Percentiles rank a stretch among this genome's conserved stretches.
Conservation (phyloP, 1,140 invertebrate species). For the Penaeus indicus region DNA sequence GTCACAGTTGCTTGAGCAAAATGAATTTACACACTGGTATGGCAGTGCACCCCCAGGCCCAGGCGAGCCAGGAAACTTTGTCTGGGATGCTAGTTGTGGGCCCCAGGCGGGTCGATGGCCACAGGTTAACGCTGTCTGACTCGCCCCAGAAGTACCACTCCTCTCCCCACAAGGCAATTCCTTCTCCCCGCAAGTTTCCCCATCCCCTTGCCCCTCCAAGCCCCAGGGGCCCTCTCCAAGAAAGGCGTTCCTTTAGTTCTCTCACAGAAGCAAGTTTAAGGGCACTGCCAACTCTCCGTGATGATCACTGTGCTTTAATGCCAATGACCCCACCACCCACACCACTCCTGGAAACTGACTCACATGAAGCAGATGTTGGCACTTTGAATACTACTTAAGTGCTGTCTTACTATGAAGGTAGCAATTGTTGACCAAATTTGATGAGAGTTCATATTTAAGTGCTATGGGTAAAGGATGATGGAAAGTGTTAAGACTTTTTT, state of each 20-base stretch:
- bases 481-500: too few relatives aligned
- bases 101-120: too few relatives aligned
- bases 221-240: not conserved
- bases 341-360: conserved; percentile 35
- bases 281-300: conserved; percentile 1
- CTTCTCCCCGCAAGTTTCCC: conserved; percentile 35
- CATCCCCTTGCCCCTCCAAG: conserved; percentile 22
- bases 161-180: not conserved
- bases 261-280: not conserved
- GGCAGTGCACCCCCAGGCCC: not conserved
- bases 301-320: not conserved
- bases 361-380: too few relatives aligned
- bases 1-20: not conserved
- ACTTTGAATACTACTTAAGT: too few relatives aligned
- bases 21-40: not conserved
- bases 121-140: too few relatives aligned
- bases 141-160: not conserved
- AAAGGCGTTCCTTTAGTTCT: conserved; percentile 3
- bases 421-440: too few relatives aligned
- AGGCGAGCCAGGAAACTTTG: not conserved
- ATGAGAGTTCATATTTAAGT: too few relatives aligned
- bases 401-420: too few relatives aligned
- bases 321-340: conserved; percentile 50
- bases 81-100: not conserved
- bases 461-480: too few relatives aligned